Evolutionary conservation across 2,113 vertebrate species (phyloP).

Genomic region (Neotragus moschatus): DNA sequence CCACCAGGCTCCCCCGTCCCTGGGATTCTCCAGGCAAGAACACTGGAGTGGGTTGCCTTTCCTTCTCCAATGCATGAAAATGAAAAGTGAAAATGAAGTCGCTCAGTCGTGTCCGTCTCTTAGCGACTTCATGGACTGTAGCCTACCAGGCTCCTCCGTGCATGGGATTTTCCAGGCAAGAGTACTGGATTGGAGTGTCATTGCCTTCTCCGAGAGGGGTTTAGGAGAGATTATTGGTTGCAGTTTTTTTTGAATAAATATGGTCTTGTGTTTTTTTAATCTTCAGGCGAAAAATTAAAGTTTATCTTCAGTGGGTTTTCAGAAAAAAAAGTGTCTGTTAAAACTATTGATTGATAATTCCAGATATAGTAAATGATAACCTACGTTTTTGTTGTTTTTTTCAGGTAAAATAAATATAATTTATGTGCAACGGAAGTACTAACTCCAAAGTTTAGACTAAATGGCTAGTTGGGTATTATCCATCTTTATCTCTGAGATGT

Average conservation of each 20-base stretch:
- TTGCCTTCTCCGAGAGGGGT: too few relatives aligned
- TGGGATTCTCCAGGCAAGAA: too few relatives aligned
- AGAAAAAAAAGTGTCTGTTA: not conserved
- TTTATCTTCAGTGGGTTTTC: not conserved
- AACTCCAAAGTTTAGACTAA: not conserved
- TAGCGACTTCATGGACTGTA: too few relatives aligned
- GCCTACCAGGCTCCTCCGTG: too few relatives aligned
- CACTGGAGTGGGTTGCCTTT: too few relatives aligned
- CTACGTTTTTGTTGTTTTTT: not conserved
- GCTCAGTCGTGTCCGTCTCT: too few relatives aligned
- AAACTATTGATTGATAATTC: not conserved
- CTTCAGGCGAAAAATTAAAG: too few relatives aligned
- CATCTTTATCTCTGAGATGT: not conserved
- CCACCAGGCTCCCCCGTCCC: too few relatives aligned
- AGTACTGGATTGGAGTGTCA: too few relatives aligned
- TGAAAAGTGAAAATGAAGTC: too few relatives aligned
- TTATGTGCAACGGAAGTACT: not conserved
- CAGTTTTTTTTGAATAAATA: not conserved
- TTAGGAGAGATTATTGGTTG: not conserved
- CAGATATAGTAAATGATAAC: not conserved
- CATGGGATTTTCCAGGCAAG: too few relatives aligned
- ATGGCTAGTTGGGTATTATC: not conserved
- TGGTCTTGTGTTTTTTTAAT: not conserved
- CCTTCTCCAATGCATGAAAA: too few relatives aligned
- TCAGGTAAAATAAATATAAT: not conserved